Conservation (phyloP, 1,140 invertebrate species). For the Chironomus striatipennis region DNA sequence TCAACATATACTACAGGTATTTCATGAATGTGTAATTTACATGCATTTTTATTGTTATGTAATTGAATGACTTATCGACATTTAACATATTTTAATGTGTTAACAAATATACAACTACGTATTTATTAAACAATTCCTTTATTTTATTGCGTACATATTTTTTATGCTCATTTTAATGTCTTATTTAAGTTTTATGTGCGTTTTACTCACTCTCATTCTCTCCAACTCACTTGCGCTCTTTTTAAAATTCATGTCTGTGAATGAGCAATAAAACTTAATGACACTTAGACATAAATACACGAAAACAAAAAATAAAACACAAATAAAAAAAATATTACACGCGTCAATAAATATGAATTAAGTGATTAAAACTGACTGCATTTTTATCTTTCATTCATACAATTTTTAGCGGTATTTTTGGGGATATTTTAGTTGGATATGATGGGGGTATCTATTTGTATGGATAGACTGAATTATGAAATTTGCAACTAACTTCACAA, state of each 20-base stretch:
- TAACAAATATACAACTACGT: neutral
- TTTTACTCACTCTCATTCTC: too few relatives aligned
- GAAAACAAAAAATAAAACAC: neutral
- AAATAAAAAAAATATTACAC: neutral
- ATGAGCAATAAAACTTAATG: constrained; percentile 9
- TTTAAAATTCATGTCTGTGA: constrained; percentile 13
- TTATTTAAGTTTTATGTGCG: too few relatives aligned
- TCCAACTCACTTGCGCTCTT: neutral
- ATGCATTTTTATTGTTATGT: constrained; percentile 3
- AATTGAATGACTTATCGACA: constrained; percentile 9
- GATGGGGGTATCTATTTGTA: too few relatives aligned
- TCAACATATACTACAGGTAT: neutral
- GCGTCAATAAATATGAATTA: constrained; percentile 14
- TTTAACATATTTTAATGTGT: constrained; percentile 6
- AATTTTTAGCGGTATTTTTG: too few relatives aligned
- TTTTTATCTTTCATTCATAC: neutral
- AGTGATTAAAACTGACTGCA: neutral
- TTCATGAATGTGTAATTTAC: neutral
- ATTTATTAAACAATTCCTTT: neutral
- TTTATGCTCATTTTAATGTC: too few relatives aligned
- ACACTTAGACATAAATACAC: neutral
- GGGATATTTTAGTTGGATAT: too few relatives aligned
- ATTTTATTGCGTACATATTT: neutral
- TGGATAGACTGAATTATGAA: too few relatives aligned
- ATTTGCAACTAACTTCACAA: too few relatives aligned